Evolutionary conservation across 1,140 invertebrate genomes (phyloP).

Genomic region (Scaptomyza montana): DNA sequence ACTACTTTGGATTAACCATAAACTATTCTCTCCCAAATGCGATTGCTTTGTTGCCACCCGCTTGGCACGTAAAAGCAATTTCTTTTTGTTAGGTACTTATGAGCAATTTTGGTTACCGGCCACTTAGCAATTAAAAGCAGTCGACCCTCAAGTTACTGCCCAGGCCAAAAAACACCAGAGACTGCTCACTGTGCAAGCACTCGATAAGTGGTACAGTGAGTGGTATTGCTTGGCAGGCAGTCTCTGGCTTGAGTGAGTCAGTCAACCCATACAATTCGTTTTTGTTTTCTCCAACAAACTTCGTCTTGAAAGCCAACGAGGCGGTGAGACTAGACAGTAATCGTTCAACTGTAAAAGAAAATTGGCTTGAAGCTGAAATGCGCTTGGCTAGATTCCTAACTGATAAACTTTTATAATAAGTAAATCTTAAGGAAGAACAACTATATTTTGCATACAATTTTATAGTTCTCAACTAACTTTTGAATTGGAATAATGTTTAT

Average conservation of each 20-base stretch:
- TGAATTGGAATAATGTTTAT: too few species aligned
- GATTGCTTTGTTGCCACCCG: constrained; percentile 25
- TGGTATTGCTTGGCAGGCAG: constrained; percentile 21
- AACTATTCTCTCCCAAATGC: not conserved
- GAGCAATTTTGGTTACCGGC: constrained; percentile 20
- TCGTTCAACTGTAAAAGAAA: constrained; percentile 1
- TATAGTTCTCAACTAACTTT: too few species aligned
- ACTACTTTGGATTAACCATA: too few species aligned
- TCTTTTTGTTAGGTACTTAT: constrained; percentile 19
- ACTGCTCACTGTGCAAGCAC: constrained; percentile 29
- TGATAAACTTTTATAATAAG: too few species aligned
- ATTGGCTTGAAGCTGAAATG: not conserved
- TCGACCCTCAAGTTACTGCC: constrained; percentile 1
- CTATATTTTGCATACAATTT: too few species aligned
- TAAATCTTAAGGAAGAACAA: too few species aligned
- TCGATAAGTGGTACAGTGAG: not conserved
- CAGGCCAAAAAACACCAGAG: constrained; percentile 4
- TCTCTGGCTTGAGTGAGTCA: constrained; percentile 3
- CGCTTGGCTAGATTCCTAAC: too few species aligned
- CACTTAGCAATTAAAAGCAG: constrained; percentile 32
- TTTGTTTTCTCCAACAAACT: not conserved
- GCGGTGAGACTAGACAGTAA: not conserved
- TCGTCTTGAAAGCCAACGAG: constrained; percentile 3
- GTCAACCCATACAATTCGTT: constrained; percentile 14
- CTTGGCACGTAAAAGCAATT: constrained; percentile 37